Percentiles rank a stretch among this genome's conserved stretches.
Evolutionary conservation across 2,797 vertebrate genomes (phyloP).

Genomic region (Sciurus carolinensis): DNA sequence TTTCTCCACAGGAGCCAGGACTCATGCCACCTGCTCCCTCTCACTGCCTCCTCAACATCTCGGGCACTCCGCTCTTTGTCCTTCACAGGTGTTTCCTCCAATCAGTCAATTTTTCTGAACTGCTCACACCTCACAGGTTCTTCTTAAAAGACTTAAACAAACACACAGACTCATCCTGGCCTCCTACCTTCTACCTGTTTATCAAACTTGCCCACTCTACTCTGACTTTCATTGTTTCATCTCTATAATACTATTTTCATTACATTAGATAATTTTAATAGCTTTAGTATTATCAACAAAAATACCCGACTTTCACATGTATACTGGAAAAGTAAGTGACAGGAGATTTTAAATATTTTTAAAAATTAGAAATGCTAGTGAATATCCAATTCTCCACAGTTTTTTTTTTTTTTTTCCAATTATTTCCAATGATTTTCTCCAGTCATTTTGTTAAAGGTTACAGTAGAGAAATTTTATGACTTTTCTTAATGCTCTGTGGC

Average conservation of each 20-base stretch:
- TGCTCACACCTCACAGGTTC: background rate
- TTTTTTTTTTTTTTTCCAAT: background rate
- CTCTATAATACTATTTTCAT: background rate
- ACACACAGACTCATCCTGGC: fast-evolving
- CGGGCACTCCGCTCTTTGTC: too few species aligned
- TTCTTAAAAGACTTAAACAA: background rate
- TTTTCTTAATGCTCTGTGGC: background rate
- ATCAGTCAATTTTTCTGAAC: background rate
- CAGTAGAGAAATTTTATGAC: background rate
- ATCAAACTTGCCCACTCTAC: background rate
- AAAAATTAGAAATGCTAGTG: background rate
- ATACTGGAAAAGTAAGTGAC: background rate
- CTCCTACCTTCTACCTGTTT: background rate
- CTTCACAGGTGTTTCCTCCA: background rate
- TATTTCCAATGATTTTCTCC: background rate
- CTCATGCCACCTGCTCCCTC: background rate
- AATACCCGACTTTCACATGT: background rate
- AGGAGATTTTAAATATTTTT: background rate
- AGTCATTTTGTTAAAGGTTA: background rate
- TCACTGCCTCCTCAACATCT: background rate
- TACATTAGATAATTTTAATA: background rate
- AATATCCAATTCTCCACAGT: background rate
- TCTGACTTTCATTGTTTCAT: background rate
- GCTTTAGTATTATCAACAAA: background rate
- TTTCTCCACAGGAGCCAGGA: background rate